Evolutionary conservation across 2,113 vertebrate genomes (phyloP).

Genomic region (Brachyhypopomus occidentalis): DNA sequence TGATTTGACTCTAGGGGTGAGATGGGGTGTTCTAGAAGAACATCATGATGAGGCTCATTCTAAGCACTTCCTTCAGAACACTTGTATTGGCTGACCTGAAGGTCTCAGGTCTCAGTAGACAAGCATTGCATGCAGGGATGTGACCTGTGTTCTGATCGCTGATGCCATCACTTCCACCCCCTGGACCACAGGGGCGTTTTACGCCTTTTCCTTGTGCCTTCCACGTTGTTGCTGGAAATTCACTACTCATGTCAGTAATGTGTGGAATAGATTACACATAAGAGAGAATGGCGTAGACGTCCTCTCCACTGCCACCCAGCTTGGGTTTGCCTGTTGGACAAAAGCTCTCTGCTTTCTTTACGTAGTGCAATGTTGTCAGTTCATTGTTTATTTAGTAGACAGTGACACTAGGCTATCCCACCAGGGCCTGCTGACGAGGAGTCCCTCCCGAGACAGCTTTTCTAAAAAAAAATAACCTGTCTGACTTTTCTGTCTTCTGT

Average conservation of each 20-base stretch:
- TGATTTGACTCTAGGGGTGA: too few relatives aligned
- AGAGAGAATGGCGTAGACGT: constrained; percentile 51
- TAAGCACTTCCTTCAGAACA: too few relatives aligned
- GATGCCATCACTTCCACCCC: too few relatives aligned
- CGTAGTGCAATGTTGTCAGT: constrained; percentile 20
- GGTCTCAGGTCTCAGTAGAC: too few relatives aligned
- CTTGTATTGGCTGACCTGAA: too few relatives aligned
- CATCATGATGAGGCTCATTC: too few relatives aligned
- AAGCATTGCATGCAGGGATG: background rate
- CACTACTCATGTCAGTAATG: background rate
- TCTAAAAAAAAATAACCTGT: background rate
- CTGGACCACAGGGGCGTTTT: background rate
- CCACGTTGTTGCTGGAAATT: constrained; percentile 12
- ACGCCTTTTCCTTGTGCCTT: background rate
- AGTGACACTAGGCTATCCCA: background rate
- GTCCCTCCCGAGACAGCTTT: background rate
- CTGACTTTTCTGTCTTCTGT: background rate
- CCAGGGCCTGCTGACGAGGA: background rate
- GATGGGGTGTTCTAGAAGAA: too few relatives aligned
- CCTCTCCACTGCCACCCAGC: constrained; percentile 23
- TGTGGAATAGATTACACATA: constrained; percentile 43
- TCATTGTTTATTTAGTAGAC: constrained; percentile 28
- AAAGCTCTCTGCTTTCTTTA: constrained; percentile 6
- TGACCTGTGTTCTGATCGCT: background rate
- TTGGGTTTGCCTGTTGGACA: background rate